A percentile compares a stretch with the other conserved stretches of the same genome.
phyloP scores from a whole-genome alignment of 2,888 invertebrate species.

The Eulithis prunata region DNA sequence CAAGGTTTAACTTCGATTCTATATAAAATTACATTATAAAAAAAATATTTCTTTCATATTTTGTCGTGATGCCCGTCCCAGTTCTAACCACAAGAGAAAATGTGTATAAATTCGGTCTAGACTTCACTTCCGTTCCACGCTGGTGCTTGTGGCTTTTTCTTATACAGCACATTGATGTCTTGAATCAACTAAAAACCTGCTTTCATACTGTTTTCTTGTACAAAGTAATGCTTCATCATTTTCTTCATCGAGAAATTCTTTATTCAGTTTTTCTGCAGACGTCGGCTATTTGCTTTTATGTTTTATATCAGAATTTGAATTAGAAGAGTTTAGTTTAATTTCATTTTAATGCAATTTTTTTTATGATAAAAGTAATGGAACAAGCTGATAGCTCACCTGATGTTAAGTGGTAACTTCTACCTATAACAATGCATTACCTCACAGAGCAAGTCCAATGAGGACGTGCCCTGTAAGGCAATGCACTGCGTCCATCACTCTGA shows the following conservation, averaged over 20 bases:
- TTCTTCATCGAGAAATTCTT: neutral
- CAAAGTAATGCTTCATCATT: neutral
- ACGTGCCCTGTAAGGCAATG: no score
- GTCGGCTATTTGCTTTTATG: neutral
- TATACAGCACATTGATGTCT: conserved; percentile 33
- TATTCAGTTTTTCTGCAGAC: neutral
- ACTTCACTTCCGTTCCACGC: conserved; percentile 37
- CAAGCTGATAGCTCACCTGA: no score
- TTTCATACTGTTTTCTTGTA: conserved; percentile 21
- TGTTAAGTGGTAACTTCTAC: no score
- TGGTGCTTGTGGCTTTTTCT: conserved; percentile 35
- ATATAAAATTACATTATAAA: no score
- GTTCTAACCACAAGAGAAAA: conserved; percentile 28
- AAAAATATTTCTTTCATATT: no score
- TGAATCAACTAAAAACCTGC: conserved; percentile 26
- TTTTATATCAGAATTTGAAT: neutral
- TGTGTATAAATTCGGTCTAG: conserved; percentile 29
- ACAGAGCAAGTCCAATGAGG: no score
- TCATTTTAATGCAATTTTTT: neutral
- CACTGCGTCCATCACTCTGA: no score
- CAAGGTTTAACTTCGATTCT: no score
- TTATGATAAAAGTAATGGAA: no score
- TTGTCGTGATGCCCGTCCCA: conserved; percentile 6
- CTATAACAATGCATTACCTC: no score
- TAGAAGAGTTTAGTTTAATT: neutral